Percentiles rank a stretch among this genome's conserved stretches.
phyloP scores from a whole-genome alignment of 1,140 invertebrate species.

The Papilio polyxenes region DNA sequence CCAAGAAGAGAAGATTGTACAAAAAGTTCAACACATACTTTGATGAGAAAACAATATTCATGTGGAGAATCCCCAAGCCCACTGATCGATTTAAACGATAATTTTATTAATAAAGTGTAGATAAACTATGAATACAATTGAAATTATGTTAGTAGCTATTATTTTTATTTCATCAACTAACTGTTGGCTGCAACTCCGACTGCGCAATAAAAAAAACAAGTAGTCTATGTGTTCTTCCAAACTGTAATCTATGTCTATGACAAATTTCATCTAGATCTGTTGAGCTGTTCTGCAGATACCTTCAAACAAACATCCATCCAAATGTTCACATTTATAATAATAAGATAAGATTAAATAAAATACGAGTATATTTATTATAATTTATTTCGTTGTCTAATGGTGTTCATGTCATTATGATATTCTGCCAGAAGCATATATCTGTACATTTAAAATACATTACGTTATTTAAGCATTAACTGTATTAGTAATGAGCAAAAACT shows the following conservation, averaged over 20 bases:
- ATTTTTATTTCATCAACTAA: neutral
- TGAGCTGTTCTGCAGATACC: no score
- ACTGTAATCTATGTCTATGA: no score
- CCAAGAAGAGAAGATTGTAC: constrained; percentile 83
- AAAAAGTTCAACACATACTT: constrained; percentile 92
- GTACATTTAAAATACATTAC: neutral
- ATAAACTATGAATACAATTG: neutral
- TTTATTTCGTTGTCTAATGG: constrained; percentile 52
- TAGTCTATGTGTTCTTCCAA: no score
- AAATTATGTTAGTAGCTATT: neutral
- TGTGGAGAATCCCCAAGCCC: constrained; percentile 63
- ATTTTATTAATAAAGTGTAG: constrained; percentile 32
- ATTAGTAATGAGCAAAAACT: constrained; percentile 5
- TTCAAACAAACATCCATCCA: no score
- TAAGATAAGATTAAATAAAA: neutral
- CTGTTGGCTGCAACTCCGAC: no score
- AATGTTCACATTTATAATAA: no score
- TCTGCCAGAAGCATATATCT: constrained; percentile 11
- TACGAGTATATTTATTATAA: constrained; percentile 34
- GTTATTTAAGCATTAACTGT: neutral
- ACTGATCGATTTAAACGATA: constrained; percentile 63
- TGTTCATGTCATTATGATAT: constrained; percentile 25
- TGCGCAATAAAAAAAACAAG: no score
- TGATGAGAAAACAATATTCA: constrained; percentile 87
- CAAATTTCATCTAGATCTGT: no score